Percentiles rank a stretch among this genome's conserved stretches.
phyloP scores from a whole-genome alignment of 2,113 vertebrate species.

The Galemys pyrenaicus region DNA sequence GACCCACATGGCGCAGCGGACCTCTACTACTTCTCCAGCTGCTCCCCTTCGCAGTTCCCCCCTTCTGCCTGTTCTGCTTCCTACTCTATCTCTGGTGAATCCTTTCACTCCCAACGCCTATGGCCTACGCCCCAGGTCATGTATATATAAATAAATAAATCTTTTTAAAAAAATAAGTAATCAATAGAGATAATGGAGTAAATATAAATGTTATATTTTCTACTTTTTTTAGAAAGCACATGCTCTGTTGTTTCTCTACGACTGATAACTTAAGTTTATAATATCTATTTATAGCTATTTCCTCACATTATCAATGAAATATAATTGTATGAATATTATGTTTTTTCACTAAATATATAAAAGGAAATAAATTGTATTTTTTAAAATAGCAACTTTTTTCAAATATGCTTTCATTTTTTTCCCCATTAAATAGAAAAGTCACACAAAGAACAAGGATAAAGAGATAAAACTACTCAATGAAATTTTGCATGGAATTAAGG shows the following conservation, averaged over 20 bases:
- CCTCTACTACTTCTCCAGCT: too few species aligned
- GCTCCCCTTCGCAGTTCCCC: too few species aligned
- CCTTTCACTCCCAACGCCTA: too few species aligned
- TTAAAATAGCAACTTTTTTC: background rate
- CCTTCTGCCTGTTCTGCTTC: too few species aligned
- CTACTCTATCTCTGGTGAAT: too few species aligned
- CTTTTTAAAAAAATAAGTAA: too few species aligned
- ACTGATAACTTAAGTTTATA: background rate
- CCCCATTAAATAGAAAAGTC: conserved; percentile 77
- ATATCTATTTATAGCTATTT: background rate
- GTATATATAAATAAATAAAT: background rate
- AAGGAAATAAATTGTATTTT: background rate
- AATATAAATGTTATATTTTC: background rate
- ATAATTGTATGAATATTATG: background rate
- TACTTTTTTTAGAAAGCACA: background rate
- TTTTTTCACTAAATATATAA: background rate
- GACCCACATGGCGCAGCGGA: too few species aligned
- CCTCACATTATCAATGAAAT: background rate
- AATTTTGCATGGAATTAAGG: conserved; percentile 85
- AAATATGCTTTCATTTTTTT: conserved; percentile 47
- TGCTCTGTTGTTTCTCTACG: background rate
- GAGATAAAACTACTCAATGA: conserved; percentile 83
- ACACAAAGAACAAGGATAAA: conserved; percentile 79
- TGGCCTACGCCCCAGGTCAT: too few species aligned
- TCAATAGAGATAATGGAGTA: background rate